These are phyloP conservation scores for Harpegnathos saltator DNA, from an alignment of 1,140 invertebrate genomes.

Conservation along the genomic window DNA sequence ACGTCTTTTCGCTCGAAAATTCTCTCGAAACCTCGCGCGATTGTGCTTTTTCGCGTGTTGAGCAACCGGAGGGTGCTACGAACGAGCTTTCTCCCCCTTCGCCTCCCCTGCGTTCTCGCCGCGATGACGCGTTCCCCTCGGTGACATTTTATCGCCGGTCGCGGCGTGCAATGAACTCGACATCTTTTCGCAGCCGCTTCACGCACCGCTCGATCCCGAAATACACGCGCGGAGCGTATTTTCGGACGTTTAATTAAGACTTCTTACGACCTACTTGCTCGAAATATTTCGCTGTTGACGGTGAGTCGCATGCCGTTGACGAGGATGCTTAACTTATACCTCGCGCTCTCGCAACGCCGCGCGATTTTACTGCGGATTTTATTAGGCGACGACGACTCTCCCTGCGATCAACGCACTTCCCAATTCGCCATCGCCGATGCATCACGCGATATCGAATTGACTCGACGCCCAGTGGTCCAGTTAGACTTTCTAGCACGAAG, in stretches of 20 bases:
- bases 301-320: conserved; percentile 10
- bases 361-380: conserved; percentile 36
- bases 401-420: neutral
- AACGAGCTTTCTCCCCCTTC: too few species aligned
- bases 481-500: too few species aligned
- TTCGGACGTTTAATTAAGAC: conserved; percentile 54
- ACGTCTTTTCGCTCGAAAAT: too few species aligned
- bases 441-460: too few species aligned
- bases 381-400: conserved; percentile 33
- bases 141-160: conserved; percentile 5
- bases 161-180: conserved; percentile 54
- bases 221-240: conserved; percentile 42
- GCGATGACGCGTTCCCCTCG: neutral
- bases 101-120: neutral
- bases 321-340: conserved; percentile 11
- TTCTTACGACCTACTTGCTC: conserved; percentile 61
- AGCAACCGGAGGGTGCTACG: neutral
- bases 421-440: too few species aligned
- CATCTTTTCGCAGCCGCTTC: conserved; percentile 39
- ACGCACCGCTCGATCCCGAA: conserved; percentile 35
- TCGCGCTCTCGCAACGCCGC: neutral
- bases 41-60: neutral
- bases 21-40: neutral
- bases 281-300: conserved; percentile 57
- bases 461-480: too few species aligned